Evolutionary conservation across 1,140 invertebrate species (phyloP), one percentile per base, ranked within the genome.

Genomic region (Bombus balteatus): DNA sequence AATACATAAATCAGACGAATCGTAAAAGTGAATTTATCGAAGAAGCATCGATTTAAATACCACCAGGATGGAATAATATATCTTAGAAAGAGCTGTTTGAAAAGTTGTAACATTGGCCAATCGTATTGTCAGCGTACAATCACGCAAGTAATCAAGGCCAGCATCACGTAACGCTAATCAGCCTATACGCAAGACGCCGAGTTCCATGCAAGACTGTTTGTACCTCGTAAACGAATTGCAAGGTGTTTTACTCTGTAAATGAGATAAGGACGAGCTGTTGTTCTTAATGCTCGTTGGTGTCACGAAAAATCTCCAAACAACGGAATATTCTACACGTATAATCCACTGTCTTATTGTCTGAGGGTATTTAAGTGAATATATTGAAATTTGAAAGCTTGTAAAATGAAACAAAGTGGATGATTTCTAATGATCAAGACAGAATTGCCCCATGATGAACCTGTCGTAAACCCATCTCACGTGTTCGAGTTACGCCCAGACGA

Each of bases 131-230:
- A 32, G 68, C 28, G 34, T 73, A 53, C 57, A 59, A 78, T 83
- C 77, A 66, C 57, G 57, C 57, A 5, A 57, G 68, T 72, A 77
- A 87, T 87, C 85, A 87, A 87, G 81, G 81, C 41, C 74, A 6
- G 15, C 72, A 57, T 87, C 85, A 78, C 81, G 85, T 87, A 87
- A 77, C 81, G 10, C 25, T 39, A 57, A 83, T 83, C 57, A 74
- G n/a, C 72, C 47, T 86, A 82, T 25, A 39, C 71, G 43, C 39
- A 57, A 81, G 37, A 66, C 70, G 18, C 32, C 39, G 9, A 15
- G 28, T 62, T 66, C n/a, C 53, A 12, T 9, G 2, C 62, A 53
- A 25, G 22, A 28, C 22, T 15, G 18, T 37, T 57, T 68, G 15
- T 15, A 6, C 25, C 9, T 34, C 25, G 74, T 83, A 83, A 83